Conservation (phyloP, 2,888 invertebrate species). For the Camptogramma bilineatum region DNA sequence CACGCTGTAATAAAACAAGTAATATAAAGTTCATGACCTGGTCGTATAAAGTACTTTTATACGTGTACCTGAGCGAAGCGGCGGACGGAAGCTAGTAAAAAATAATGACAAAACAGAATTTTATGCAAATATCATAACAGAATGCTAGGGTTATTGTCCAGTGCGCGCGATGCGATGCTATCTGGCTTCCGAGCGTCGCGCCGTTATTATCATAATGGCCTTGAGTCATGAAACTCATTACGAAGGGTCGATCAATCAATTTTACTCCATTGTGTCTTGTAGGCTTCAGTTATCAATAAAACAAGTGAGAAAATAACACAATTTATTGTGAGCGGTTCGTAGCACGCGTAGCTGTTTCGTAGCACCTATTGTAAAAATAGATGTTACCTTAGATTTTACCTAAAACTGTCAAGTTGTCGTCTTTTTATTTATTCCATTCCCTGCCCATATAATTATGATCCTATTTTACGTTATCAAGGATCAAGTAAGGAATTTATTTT, state of each 20-base stretch:
- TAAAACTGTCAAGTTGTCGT: not conserved
- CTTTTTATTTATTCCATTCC: too few relatives aligned
- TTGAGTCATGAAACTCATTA: conserved; percentile 77
- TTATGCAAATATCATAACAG: conserved; percentile 78
- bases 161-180: conserved; percentile 80
- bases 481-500: too few relatives aligned
- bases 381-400: not conserved
- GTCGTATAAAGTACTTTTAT: not conserved
- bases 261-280: conserved; percentile 65
- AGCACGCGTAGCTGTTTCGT: conserved; percentile 20
- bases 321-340: conserved; percentile 4
- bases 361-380: not conserved
- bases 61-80: not conserved
- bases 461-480: too few relatives aligned
- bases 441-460: too few relatives aligned
- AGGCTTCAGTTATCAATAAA: conserved; percentile 31
- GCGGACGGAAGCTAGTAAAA: conserved; percentile 41
- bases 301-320: conserved; percentile 7
- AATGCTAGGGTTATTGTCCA: conserved; percentile 82
- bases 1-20: not conserved
- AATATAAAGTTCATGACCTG: not conserved
- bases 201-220: conserved; percentile 79
- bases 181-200: conserved; percentile 80
- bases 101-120: conserved; percentile 59
- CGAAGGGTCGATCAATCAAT: conserved; percentile 72